Percentiles rank a stretch among this genome's conserved stretches.
Conservation (phyloP, 2,888 invertebrate species). For the Oscheius sp. region DNA sequence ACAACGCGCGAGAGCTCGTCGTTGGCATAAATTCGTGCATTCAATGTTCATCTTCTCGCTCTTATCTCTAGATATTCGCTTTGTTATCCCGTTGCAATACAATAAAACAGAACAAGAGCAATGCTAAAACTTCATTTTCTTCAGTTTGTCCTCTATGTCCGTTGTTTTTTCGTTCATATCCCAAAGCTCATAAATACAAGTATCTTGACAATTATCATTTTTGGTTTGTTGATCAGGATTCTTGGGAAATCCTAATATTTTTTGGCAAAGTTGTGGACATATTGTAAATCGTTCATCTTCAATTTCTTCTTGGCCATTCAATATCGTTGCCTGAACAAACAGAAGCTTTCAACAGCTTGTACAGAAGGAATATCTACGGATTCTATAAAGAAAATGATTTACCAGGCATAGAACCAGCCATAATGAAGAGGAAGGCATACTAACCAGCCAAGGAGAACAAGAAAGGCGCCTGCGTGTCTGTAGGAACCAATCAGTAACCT, state of each 20-base stretch:
- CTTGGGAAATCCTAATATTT: conserved; percentile 11
- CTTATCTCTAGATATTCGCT: too few relatives aligned
- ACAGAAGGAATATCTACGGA: neutral
- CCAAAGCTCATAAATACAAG: conserved; percentile 9
- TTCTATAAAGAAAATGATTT: neutral
- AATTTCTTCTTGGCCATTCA: conserved; percentile 13
- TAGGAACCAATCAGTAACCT: neutral
- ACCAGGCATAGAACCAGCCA: neutral
- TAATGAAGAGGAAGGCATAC: neutral
- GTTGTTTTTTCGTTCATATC: neutral
- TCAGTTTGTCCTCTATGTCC: neutral
- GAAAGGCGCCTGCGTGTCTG: neutral
- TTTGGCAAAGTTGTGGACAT: conserved; percentile 11
- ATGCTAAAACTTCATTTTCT: conserved; percentile 4
- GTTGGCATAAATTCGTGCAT: too few relatives aligned
- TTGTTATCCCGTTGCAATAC: too few relatives aligned
- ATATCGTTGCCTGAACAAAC: neutral
- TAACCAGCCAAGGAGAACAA: neutral
- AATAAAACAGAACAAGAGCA: neutral
- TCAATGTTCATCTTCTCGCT: too few relatives aligned
- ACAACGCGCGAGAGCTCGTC: too few relatives aligned
- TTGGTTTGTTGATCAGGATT: conserved; percentile 16
- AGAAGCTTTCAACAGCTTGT: neutral
- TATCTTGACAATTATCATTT: conserved; percentile 1
- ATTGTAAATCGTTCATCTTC: conserved; percentile 15